Evolutionary conservation across 2,113 vertebrate genomes (phyloP).

Genomic region (Dromaius novaehollandiae): DNA sequence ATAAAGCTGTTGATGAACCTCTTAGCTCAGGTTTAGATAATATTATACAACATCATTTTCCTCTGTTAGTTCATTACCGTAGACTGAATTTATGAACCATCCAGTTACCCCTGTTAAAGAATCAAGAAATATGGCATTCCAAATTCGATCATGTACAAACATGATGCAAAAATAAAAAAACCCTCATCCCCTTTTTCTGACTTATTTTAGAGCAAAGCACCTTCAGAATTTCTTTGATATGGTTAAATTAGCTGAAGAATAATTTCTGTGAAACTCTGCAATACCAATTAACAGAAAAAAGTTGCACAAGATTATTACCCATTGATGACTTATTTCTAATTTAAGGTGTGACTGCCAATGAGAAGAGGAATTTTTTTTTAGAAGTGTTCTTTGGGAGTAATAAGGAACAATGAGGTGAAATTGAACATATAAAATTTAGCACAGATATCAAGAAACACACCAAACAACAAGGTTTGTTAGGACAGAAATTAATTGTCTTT

Average conservation of each 20-base stretch:
- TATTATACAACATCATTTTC: slow-evolving; percentile 28
- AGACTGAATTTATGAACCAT: slow-evolving; percentile 49
- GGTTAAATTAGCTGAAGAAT: background rate
- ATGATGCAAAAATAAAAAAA: background rate
- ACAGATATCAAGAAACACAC: background rate
- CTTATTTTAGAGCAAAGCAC: slow-evolving; percentile 12
- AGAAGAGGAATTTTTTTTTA: background rate
- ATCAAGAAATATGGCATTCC: slow-evolving; percentile 28
- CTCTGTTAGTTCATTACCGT: slow-evolving; percentile 40
- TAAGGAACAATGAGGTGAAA: background rate
- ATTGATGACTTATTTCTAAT: background rate
- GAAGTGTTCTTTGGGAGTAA: background rate
- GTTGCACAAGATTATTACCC: background rate
- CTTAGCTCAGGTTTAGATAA: slow-evolving; percentile 35
- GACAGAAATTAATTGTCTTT: background rate
- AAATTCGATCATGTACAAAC: background rate
- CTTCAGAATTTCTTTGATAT: background rate
- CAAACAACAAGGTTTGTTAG: background rate
- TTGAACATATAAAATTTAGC: background rate
- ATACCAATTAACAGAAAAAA: background rate
- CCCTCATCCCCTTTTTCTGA: background rate
- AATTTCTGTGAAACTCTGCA: background rate
- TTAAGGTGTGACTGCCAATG: background rate
- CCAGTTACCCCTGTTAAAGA: background rate
- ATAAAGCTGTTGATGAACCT: slow-evolving; percentile 34